Evolutionary conservation across 2,888 invertebrate species (phyloP).

Genomic region (Cheilosia scutellata): DNA sequence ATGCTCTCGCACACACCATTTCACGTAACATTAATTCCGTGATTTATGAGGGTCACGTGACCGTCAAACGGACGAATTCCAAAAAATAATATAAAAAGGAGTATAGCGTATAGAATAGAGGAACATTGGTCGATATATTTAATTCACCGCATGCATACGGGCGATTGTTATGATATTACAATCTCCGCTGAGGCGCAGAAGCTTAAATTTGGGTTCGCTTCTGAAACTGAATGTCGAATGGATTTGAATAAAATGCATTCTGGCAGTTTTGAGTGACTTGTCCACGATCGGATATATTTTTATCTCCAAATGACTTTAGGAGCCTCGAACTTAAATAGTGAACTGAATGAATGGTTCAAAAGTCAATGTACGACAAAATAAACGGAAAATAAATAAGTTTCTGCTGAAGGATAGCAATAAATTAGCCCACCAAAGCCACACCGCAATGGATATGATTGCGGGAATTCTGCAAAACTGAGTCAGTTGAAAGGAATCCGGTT

Average conservation of each 20-base stretch:
- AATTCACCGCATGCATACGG: slow-evolving; percentile 71
- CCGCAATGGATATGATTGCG: neutral
- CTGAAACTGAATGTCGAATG: neutral
- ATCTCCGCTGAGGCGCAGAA: slow-evolving; percentile 8
- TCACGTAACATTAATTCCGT: slow-evolving; percentile 85
- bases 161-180: slow-evolving; percentile 43
- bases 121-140: slow-evolving; percentile 68
- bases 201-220: slow-evolving; percentile 28
- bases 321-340: neutral
- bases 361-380: neutral
- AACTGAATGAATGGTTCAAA: neutral
- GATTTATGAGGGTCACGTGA: slow-evolving; percentile 85
- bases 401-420: neutral
- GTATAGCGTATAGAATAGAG: slow-evolving; percentile 15
- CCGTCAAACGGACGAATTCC: slow-evolving; percentile 83
- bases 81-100: slow-evolving; percentile 32
- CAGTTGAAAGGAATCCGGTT: neutral
- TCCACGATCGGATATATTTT: too few relatives aligned
- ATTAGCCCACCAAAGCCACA: neutral
- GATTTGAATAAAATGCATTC: neutral
- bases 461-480: neutral
- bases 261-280: too few relatives aligned
- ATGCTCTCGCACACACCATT: slow-evolving; percentile 82
- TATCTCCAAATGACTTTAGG: too few relatives aligned
- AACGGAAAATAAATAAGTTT: neutral